A percentile compares a stretch with the other conserved stretches of the same genome.
These are phyloP conservation scores for Phymastichus coffea DNA, from an alignment of 1,140 invertebrate species.

Conservation along the genomic window DNA sequence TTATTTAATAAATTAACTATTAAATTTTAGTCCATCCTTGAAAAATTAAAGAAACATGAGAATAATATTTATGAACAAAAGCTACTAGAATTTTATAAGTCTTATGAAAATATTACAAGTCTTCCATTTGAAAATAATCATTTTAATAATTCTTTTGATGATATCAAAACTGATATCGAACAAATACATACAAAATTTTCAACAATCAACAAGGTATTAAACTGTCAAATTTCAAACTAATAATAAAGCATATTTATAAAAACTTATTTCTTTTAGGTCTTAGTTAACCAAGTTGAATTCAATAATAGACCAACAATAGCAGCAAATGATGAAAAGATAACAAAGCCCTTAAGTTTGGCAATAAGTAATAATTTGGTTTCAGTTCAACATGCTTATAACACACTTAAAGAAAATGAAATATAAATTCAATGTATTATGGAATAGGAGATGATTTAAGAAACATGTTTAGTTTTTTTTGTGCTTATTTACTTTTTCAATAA, in stretches of 20 bases:
- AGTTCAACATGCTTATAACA: constrained; percentile 32
- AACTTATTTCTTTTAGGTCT: constrained; percentile 30
- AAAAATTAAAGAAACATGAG: background rate
- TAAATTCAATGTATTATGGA: constrained; percentile 6
- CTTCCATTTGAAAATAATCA: background rate
- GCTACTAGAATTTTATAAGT: constrained; percentile 4
- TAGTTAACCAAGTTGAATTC: constrained; percentile 32
- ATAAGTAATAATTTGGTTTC: constrained; percentile 33
- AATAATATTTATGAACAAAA: background rate
- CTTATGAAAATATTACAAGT: constrained; percentile 11
- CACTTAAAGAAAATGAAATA: constrained; percentile 7
- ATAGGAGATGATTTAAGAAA: constrained; percentile 15
- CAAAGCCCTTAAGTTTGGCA: constrained; percentile 27
- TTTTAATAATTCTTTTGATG: background rate
- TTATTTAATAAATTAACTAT: background rate
- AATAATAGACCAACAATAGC: constrained; percentile 18
- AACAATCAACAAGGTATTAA: constrained; percentile 30
- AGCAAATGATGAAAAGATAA: constrained; percentile 17
- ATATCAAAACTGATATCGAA: constrained; percentile 21
- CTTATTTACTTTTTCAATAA: constrained; percentile 37
- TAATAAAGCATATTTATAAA: background rate
- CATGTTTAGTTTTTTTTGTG: constrained; percentile 22
- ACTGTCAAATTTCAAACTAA: background rate
- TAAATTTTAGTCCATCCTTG: background rate
- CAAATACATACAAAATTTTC: constrained; percentile 25